phyloP scores from a whole-genome alignment of 2,113 vertebrate species.

The Zapornia atra region DNA sequence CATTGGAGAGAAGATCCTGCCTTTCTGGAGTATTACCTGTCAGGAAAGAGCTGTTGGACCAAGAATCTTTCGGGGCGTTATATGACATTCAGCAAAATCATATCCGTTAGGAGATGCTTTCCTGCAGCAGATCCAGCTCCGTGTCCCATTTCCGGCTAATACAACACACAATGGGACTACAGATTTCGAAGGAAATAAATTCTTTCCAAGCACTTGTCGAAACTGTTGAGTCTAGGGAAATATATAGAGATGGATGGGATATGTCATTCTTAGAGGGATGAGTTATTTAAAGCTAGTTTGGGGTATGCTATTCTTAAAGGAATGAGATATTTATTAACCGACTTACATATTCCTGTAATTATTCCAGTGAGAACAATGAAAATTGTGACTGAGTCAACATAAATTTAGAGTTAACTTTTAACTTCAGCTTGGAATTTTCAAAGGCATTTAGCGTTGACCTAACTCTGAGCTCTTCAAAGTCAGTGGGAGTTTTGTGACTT shows the following conservation, averaged over 20 bases:
- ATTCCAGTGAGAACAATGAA: slow-evolving; percentile 55
- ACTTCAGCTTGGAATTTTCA: slow-evolving; percentile 31
- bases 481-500: not conserved
- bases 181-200: slow-evolving; percentile 67
- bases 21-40: slow-evolving; percentile 48
- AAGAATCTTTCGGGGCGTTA: slow-evolving; percentile 20
- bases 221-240: slow-evolving; percentile 64
- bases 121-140: slow-evolving; percentile 45
- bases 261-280: slow-evolving; percentile 60
- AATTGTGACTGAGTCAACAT: slow-evolving; percentile 27
- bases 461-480: slow-evolving; percentile 6
- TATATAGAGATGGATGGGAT: slow-evolving; percentile 50
- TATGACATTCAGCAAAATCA: slow-evolving; percentile 49
- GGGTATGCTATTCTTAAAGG: slow-evolving; percentile 36
- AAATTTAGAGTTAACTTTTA: slow-evolving; percentile 48
- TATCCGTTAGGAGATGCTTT: slow-evolving; percentile 46
- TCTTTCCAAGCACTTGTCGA: slow-evolving; percentile 56
- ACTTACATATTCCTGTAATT: slow-evolving; percentile 43
- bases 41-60: slow-evolving; percentile 38
- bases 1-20: not conserved
- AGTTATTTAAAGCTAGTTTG: slow-evolving; percentile 58
- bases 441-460: not conserved
- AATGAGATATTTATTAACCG: slow-evolving; percentile 61
- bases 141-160: slow-evolving; percentile 29
- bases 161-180: slow-evolving; percentile 49